Evolutionary conservation across 2,797 vertebrate species (phyloP).

Genomic region (Psittacula echo): DNA sequence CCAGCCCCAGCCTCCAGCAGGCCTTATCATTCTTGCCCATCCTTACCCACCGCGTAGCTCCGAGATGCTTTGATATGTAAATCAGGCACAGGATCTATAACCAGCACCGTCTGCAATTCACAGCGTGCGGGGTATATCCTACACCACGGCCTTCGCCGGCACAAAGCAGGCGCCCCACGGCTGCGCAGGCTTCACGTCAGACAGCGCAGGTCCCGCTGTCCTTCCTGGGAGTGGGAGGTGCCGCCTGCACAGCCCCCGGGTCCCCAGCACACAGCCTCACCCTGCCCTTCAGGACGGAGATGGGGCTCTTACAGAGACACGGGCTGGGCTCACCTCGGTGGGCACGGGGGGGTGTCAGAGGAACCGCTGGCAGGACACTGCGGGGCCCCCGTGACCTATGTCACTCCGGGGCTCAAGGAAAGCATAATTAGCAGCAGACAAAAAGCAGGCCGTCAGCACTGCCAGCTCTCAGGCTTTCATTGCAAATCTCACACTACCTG

Average conservation of each 20-base stretch:
- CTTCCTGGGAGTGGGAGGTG: neutral
- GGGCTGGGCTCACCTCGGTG: fast-evolving
- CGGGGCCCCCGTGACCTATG: fast-evolving
- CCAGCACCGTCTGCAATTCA: neutral
- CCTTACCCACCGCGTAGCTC: neutral
- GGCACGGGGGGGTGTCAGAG: neutral
- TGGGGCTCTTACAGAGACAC: fast-evolving
- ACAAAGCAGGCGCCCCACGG: neutral
- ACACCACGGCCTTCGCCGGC: neutral
- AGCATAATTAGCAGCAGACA: neutral
- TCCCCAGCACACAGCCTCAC: neutral
- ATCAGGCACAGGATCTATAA: constrained; percentile 17
- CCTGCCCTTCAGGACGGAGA: neutral
- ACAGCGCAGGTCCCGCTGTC: neutral
- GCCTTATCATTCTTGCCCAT: neutral
- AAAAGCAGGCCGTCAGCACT: neutral
- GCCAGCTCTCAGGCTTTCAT: neutral
- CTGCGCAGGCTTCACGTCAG: neutral
- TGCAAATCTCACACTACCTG: neutral
- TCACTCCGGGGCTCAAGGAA: neutral
- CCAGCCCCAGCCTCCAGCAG: neutral
- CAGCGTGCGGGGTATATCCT: neutral
- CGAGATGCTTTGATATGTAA: constrained; percentile 57
- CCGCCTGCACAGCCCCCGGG: fast-evolving
- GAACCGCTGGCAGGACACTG: fast-evolving